Evolutionary conservation across 2,888 invertebrate species (phyloP), one percentile per base, ranked within the genome.

Genomic region (Drosophila nigricruria): DNA sequence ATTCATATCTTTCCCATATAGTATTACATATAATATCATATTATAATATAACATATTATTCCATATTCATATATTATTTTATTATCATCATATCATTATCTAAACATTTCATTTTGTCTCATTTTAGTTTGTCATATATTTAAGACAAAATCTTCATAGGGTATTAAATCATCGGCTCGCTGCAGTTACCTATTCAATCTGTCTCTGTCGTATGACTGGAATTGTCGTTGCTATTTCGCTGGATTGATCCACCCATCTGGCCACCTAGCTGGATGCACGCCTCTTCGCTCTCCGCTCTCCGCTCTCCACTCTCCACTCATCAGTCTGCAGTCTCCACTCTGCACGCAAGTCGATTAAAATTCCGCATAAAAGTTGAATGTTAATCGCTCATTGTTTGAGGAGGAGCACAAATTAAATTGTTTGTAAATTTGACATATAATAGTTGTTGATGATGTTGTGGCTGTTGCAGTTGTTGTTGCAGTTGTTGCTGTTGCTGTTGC

Each of bases 381-480:
- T 86, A 88, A 86, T 86, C 88, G 87, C 73, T 86, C 88, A 86
- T 86, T 86, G 85, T 86, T 83, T 61, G 75, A 63, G 74, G 61
- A 83, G 81, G 77, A 81, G 79, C 74, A 77, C 82, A 83, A 81
- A 86, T 85, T 88, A 88, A 85, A 85, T 82, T 88, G 79, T 88
- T 88, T 67, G 59, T 40, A 72, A 77, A 73, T 81, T 88, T 86
- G 86, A 88, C 86, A 88, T 88, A 86, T 83, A 73, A 73, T 75
- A 72, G 68, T 65, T 70, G 63, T 65, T 72, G 54, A 42, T 45
- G 66, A 18, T 43, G 65, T 42, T 54, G 66, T 25, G 60, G 62
- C 49, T 61, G 50, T 34, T 32, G 47, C 0, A 5, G 47, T 4
- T 36, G 50, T 25, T 18, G 32, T 16, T 18, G 50, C 8, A 23